Evolutionary conservation across 2,113 vertebrate species (phyloP).

Genomic region (Plectropomus leopardus): DNA sequence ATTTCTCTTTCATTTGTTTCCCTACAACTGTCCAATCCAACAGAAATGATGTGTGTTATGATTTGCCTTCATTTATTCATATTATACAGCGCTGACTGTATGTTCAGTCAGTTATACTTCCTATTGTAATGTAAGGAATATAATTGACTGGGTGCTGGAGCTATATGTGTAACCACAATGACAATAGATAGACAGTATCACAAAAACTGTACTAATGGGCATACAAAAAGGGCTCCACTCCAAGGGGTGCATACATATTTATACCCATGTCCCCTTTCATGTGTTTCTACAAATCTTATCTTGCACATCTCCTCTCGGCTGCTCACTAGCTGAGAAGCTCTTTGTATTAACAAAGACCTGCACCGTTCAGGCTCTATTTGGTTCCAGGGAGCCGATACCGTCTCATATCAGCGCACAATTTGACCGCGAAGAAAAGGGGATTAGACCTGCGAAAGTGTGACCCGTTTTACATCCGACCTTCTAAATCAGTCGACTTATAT

Average conservation of each 20-base stretch:
- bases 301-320: constrained; percentile 69
- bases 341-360: constrained; percentile 82
- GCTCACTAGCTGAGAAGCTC: constrained; percentile 68
- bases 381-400: constrained; percentile 65
- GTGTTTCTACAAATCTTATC: constrained; percentile 80
- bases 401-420: constrained; percentile 79
- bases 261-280: constrained; percentile 79
- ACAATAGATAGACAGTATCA: constrained; percentile 60
- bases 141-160: constrained; percentile 61
- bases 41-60: constrained; percentile 17
- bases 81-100: constrained; percentile 11
- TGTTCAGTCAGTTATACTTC: constrained; percentile 32
- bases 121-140: constrained; percentile 35
- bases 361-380: constrained; percentile 75
- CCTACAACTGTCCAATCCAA: background rate
- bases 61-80: constrained; percentile 51
- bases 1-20: constrained; percentile 19
- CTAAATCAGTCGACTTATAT: constrained; percentile 78
- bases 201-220: constrained; percentile 75
- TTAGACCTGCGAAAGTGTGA: constrained; percentile 78
- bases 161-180: constrained; percentile 49
- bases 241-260: constrained; percentile 82
- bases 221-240: constrained; percentile 78
- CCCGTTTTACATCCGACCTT: constrained; percentile 76
- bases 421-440: constrained; percentile 77